These are phyloP conservation scores for Oreochromis aureus DNA, from an alignment of 2,113 vertebrate genomes.

Conservation along the genomic window DNA sequence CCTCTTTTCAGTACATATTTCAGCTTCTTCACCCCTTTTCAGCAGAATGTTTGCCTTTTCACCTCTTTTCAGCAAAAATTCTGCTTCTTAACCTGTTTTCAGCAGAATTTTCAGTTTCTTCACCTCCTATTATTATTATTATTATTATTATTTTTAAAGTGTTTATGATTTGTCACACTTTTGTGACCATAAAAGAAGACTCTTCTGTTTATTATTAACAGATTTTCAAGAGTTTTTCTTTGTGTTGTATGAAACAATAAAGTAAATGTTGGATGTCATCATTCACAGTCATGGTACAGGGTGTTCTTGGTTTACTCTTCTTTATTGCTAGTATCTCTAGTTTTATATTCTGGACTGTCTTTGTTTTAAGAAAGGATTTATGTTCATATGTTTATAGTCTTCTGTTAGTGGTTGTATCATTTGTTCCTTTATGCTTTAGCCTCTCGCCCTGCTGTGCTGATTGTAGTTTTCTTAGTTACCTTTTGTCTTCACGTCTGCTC, in stretches of 20 bases:
- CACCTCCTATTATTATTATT: not conserved
- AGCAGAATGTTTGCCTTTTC: too few relatives aligned
- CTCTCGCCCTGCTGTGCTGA: not conserved
- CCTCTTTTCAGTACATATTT: too few relatives aligned
- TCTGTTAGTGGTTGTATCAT: not conserved
- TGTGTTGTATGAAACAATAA: not conserved
- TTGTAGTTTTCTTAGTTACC: not conserved
- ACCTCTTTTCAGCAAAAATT: too few relatives aligned
- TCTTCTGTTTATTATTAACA: not conserved
- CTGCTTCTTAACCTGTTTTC: too few relatives aligned
- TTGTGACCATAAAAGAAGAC: not conserved
- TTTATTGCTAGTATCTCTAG: rapidly evolving
- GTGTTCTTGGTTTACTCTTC: not conserved
- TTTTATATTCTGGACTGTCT: not conserved
- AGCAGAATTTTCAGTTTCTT: too few relatives aligned
- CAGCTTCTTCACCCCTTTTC: too few relatives aligned
- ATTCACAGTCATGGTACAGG: not conserved
- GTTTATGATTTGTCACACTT: not conserved
- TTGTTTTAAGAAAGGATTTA: not conserved
- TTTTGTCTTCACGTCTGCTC: not conserved
- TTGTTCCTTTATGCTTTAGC: not conserved
- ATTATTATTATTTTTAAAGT: not conserved
- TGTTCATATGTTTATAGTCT: not conserved
- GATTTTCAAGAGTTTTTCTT: not conserved
- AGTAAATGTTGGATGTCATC: not conserved